These are phyloP conservation scores for Parelbella ahira DNA, from an alignment of 2,888 invertebrate genomes.

Conservation along the genomic window DNA sequence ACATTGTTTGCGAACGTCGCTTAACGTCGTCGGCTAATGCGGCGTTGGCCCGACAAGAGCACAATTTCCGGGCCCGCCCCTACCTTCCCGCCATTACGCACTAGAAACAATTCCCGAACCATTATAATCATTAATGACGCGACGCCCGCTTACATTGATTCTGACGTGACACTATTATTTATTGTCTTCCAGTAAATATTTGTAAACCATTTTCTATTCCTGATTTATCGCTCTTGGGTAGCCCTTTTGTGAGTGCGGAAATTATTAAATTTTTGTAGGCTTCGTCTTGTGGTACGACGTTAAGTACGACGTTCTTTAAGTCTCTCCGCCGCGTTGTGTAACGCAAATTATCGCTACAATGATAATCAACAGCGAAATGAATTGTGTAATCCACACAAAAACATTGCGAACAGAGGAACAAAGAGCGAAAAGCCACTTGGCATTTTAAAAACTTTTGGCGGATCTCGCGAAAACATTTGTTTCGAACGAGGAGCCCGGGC, in stretches of 20 bases:
- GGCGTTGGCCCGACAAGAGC: constrained; percentile 65
- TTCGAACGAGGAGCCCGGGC: constrained; percentile 47
- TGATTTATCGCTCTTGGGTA: constrained; percentile 12
- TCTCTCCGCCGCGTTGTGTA: no score
- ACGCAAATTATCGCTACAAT: constrained; percentile 1
- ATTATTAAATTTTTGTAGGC: no score
- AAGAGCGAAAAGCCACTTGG: constrained; percentile 55
- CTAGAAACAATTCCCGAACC: constrained; percentile 69
- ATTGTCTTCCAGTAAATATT: constrained; percentile 33
- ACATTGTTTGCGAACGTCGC: constrained; percentile 44
- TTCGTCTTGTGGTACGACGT: no score
- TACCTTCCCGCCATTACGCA: constrained; percentile 65
- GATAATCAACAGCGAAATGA: constrained; percentile 2
- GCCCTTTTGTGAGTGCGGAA: no score
- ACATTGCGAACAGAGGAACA: constrained; percentile 39
- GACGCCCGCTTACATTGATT: constrained; percentile 50
- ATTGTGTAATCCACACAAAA: constrained; percentile 38
- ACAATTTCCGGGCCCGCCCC: constrained; percentile 75
- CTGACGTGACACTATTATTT: constrained; percentile 38
- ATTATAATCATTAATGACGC: constrained; percentile 68
- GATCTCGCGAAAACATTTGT: constrained; percentile 61
- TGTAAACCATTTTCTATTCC: constrained; percentile 8
- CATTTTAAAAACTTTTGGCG: constrained; percentile 34
- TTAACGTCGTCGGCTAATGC: constrained; percentile 74
- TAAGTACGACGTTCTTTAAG: no score